Evolutionary conservation across 2,888 invertebrate genomes (phyloP).

Genomic region (Microdon myrmicae): DNA sequence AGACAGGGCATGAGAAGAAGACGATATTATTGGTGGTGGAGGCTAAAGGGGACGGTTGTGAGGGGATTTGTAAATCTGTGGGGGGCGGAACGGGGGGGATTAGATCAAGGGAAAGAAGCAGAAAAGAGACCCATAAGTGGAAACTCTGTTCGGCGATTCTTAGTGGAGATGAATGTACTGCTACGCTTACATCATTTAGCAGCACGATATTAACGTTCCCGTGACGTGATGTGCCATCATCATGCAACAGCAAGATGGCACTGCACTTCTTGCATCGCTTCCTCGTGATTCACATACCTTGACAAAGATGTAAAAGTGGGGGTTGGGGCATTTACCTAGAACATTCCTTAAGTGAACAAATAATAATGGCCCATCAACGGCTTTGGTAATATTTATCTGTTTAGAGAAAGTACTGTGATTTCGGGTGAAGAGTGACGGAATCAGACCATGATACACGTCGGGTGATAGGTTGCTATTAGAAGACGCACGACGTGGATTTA

Average conservation of each 20-base stretch:
- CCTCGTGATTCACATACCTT: constrained; percentile 21
- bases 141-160: constrained; percentile 34
- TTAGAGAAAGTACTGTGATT: constrained; percentile 47
- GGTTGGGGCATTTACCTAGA: constrained; percentile 6
- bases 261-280: constrained; percentile 46
- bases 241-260: constrained; percentile 51
- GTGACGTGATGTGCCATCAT: constrained; percentile 44
- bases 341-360: constrained; percentile 48
- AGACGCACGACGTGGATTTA: too few species aligned
- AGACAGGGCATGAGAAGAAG: too few species aligned
- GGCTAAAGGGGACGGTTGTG: too few species aligned
- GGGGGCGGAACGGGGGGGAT: too few species aligned
- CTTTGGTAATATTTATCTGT: constrained; percentile 48
- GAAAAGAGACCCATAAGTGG: too few species aligned
- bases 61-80: too few species aligned
- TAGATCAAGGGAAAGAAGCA: too few species aligned
- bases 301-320: constrained; percentile 6
- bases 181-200: constrained; percentile 53
- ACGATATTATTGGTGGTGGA: too few species aligned
- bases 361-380: constrained; percentile 48
- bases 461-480: too few species aligned
- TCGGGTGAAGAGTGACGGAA: constrained; percentile 24
- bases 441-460: constrained; percentile 18
- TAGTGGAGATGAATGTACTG: constrained; percentile 42
- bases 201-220: constrained; percentile 50